Conservation (phyloP, 1,140 invertebrate species). For the Melipona quadrifasciata region DNA sequence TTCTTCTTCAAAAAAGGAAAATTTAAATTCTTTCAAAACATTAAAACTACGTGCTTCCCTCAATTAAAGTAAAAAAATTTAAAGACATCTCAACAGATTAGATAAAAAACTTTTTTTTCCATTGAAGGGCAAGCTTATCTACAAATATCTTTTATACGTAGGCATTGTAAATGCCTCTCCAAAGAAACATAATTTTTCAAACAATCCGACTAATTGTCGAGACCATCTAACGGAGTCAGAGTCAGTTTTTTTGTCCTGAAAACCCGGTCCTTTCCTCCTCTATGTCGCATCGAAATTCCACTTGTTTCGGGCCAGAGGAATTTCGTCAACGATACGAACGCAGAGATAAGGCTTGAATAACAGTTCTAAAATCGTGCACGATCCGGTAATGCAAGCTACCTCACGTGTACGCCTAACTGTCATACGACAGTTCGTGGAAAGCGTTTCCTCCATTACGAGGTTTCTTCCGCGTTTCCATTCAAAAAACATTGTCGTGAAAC, state of each 20-base stretch:
- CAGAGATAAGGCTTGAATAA: constrained; percentile 25
- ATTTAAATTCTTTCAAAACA: no score
- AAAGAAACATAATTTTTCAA: background rate
- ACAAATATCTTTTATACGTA: no score
- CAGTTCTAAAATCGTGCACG: constrained; percentile 43
- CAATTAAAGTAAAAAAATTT: no score
- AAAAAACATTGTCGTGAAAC: background rate
- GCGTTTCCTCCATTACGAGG: background rate
- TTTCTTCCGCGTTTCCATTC: background rate
- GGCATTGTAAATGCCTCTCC: background rate
- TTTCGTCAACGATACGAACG: constrained; percentile 32
- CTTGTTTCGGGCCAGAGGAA: background rate
- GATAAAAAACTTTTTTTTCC: no score
- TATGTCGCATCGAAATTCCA: background rate
- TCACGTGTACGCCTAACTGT: background rate
- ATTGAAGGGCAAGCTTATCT: no score
- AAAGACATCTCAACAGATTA: no score
- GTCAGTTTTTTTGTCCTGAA: constrained; percentile 19
- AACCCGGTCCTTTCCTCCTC: constrained; percentile 36
- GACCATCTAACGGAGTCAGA: background rate
- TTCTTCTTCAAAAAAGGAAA: no score
- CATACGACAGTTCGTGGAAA: background rate
- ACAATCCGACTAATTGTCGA: background rate
- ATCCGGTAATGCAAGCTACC: constrained; percentile 34
- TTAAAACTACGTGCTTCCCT: no score